Percentiles rank a stretch among this genome's conserved stretches.
Conservation (phyloP, 2,888 invertebrate species). For the Seladonia tumulorum region DNA sequence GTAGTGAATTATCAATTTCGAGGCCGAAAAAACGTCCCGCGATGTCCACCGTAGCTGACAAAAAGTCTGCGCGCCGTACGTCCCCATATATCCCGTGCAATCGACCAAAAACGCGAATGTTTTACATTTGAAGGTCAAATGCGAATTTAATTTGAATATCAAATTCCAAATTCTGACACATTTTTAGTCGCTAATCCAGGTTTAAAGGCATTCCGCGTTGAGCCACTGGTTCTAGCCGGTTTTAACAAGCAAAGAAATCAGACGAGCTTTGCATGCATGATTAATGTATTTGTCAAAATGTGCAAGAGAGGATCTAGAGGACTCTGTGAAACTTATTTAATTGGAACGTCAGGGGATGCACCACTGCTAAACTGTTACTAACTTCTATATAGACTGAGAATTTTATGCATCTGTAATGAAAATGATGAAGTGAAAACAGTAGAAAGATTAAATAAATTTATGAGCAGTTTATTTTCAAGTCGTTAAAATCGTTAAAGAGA, state of each 20-base stretch:
- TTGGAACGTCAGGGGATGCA: too few species aligned
- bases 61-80: not conserved
- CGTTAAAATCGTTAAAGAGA: too few species aligned
- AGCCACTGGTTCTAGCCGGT: not conserved
- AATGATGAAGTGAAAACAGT: too few species aligned
- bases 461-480: too few species aligned
- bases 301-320: not conserved
- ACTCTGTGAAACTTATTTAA: not conserved
- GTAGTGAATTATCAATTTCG: slow-evolving; percentile 48
- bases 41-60: not conserved
- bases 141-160: slow-evolving; percentile 7
- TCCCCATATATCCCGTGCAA: not conserved
- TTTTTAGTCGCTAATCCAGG: not conserved
- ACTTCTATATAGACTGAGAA: too few species aligned
- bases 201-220: not conserved
- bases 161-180: not conserved
- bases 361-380: too few species aligned
- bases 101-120: slow-evolving; percentile 5
- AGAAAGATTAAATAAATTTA: too few species aligned
- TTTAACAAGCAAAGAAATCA: not conserved
- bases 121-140: slow-evolving; percentile 1
- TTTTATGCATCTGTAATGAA: too few species aligned
- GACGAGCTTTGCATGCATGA: not conserved
- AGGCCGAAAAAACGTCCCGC: slow-evolving; percentile 14
- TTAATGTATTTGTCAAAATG: not conserved